These are phyloP conservation scores for Nephrotoma guestfalica DNA, from an alignment of 2,888 invertebrate species.

Conservation along the genomic window DNA sequence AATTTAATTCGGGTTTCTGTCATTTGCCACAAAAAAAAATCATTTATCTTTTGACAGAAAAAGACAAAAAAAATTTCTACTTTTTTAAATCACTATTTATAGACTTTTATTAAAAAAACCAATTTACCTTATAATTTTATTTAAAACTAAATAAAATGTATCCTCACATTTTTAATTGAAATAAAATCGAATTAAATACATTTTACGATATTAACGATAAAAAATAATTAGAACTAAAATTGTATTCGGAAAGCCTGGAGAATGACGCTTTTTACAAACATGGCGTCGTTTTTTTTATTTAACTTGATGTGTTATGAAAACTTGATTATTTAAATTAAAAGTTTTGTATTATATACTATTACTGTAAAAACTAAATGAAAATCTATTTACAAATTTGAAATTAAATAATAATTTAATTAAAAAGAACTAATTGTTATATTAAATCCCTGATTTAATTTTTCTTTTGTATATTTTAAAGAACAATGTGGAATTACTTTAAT, in stretches of 20 bases:
- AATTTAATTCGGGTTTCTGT: background rate
- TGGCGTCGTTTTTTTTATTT: constrained; percentile 8
- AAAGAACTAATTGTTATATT: background rate
- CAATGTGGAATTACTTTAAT: constrained; percentile 5
- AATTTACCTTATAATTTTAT: background rate
- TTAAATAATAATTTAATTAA: background rate
- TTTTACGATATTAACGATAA: background rate
- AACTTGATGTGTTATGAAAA: background rate
- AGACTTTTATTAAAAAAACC: background rate
- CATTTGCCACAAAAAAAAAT: background rate
- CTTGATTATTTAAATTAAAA: background rate
- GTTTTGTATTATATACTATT: background rate
- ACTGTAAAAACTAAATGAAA: background rate
- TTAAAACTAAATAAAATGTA: background rate
- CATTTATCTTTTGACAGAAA: background rate
- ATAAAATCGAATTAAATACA: background rate
- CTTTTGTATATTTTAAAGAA: background rate
- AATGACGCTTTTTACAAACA: constrained; percentile 11
- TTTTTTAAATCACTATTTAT: background rate
- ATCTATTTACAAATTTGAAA: background rate
- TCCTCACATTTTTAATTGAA: background rate
- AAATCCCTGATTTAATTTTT: background rate
- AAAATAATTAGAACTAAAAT: background rate
- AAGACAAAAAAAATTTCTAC: background rate
- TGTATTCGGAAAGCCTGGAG: constrained; percentile 3